phyloP scores from a whole-genome alignment of 2,888 invertebrate species.

The Lissonota sp. region DNA sequence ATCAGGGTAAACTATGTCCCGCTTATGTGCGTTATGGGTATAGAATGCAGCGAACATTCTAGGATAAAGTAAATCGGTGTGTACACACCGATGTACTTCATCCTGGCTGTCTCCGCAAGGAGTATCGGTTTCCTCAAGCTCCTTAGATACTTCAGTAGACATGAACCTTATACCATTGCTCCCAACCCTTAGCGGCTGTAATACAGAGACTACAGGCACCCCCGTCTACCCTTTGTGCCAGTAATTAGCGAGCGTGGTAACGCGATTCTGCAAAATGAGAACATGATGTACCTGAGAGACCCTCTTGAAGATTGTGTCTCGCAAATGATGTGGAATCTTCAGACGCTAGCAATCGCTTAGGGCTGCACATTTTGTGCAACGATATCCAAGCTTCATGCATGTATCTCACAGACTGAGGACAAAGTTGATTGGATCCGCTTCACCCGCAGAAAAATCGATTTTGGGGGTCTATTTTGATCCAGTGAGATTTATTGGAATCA shows the following conservation, averaged over 20 bases:
- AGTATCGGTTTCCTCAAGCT: conserved; percentile 45
- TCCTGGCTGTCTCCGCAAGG: conserved; percentile 15
- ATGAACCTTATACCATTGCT: conserved; percentile 9
- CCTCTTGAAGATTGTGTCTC: too few species aligned
- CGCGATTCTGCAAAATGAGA: conserved; percentile 15
- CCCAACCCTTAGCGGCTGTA: background rate
- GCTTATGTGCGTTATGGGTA: background rate
- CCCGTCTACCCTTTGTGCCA: conserved; percentile 20
- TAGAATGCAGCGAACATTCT: too few species aligned
- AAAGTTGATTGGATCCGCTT: too few species aligned
- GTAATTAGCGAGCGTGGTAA: conserved; percentile 30
- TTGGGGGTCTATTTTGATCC: too few species aligned
- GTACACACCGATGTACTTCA: background rate
- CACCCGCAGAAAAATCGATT: too few species aligned
- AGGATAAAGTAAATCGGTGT: too few species aligned
- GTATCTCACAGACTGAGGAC: too few species aligned
- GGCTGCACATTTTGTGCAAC: too few species aligned
- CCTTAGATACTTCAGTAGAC: conserved; percentile 24
- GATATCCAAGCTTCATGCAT: too few species aligned
- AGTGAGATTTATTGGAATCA: too few species aligned
- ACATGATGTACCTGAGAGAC: conserved; percentile 3
- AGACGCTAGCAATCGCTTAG: too few species aligned
- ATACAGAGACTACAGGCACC: background rate
- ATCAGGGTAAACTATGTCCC: conserved; percentile 14
- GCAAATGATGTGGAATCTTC: too few species aligned